Base-by-base conservation (phyloP, 2,113 vertebrate genomes). In the Dryoscopus gambensis region DNA sequence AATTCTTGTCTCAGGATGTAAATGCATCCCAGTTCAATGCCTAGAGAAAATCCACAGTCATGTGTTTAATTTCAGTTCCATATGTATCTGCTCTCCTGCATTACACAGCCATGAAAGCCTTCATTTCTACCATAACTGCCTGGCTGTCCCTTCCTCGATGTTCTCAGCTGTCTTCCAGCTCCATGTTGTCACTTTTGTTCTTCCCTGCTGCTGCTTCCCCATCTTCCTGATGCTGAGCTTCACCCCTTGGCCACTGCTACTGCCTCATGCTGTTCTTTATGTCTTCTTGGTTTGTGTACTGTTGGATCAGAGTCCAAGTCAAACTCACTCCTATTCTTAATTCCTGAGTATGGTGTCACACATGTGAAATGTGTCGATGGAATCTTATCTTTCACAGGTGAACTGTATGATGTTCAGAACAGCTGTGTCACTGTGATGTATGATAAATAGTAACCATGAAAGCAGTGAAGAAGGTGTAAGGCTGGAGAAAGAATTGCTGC, bases 381-480 rank as follows among this genome's bases (percentile, higher is more conserved):
- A 53, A 52, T 93, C 68, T 88, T 89, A 55, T 37, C 75, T 91
- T 89, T 81, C 88, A 77, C 31, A 90, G 83, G 85, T 93, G 90
- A 96, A 78, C 65, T 68, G 28, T 60, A 53, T 87, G 86, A 47
- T 92, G 53, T 63, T 96, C 90, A 88, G 64, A 85, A 80, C 85
- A 83, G 64, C 79, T 84, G 35, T 57, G 31, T 80, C 39, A 68
- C 75, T 88, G 50, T 78, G 68, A 81, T 90, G 40, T 78, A 27
- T 83, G 88, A 77, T 67, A 88, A 84, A 90, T 71, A 50, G 56
- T 78, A 90, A 60, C 60, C 35, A 53, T 56, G 44, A 90, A 56
- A 76, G 78, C 35, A 68, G 47, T 86, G 79, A 92, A 59, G 73
- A 84, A 63, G 24, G 55, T 46, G 9, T 93, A 94, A 91, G 46